Evolutionary conservation across 2,888 invertebrate species (phyloP), one percentile per base, ranked within the genome.

Genomic region (Phania funesta): DNA sequence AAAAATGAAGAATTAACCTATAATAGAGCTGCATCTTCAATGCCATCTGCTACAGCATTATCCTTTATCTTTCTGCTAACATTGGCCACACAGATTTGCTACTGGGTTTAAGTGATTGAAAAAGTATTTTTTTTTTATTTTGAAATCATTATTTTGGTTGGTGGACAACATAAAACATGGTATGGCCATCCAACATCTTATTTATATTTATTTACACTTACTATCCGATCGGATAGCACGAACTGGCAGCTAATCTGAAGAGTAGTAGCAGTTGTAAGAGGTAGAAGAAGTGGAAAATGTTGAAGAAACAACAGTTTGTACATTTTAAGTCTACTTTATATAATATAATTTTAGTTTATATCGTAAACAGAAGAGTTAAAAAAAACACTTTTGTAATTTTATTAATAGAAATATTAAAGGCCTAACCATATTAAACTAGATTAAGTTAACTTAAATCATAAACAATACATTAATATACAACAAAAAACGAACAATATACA

Each of bases 1-100:
- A 97, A 97, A 92, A 97, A 97, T 90, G 97, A 97, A 92, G 97
- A 96, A 92, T 92, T 97, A 89, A 96, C 96, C 76, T 95, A 96
- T 90, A 94, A 93, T 87, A 93, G 93, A 83, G 90, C 87, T 81
- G 87, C 88, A 54, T 68, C 84, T 68, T 84, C 83, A 65, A 83
- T 84, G 76, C 74, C 24, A 20, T 54, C 80, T 44, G 75, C 80
- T 29, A 74, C 74, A 70, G 60, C 78, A 65, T 65, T 80, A 58
- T 80, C 80, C 50, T 78, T 78, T 20, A 58, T 82, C 24, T 80
- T 75, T 41, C 48, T 73, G 83, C 77, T 80, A 65, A 67, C 84
- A 52, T 74, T 84, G 78, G 68, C 74, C 56, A 79, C 76, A 64
- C 68, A 68, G 50, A 46, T 79, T 48, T 77, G 54, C 68, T 81